Base-by-base conservation (phyloP, 2,888 invertebrate genomes). In the Tromatobia lineatoria region DNA sequence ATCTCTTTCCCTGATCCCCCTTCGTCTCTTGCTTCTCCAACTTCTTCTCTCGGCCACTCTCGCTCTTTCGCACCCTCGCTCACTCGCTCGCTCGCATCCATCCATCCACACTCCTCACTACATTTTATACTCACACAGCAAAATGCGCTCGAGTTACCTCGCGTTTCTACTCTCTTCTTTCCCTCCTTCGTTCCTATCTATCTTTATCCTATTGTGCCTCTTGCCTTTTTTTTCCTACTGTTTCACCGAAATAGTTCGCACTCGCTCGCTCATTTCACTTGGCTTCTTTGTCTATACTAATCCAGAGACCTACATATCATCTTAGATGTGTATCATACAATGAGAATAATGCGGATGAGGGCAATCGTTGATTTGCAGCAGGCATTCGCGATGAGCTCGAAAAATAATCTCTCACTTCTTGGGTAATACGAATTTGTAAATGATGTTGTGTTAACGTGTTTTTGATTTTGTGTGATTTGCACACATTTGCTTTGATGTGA, bases 71-170 rank as follows among this genome's bases (percentile, higher is more conserved):
- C 45, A 18, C 69, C 42, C 29, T 67, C 61, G 61, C 69, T 69
- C 78, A 20, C 66, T 57, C 38, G 64, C 70, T 64, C 76, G 34
- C 69, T 29, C 78, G 34, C 29, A n/a, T n/a, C n/a, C 52, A 64
- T 34, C 61, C 8, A 18, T 11, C 34, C 61, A 18, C 61, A 18
- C 29, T 23, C 23, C 47, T 69, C 23, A n/a, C 54, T 71, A 50
- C 50, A 25, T 25, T 61, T 64, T 50, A 73, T 34, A 18, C 47
- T 54, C 42, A 54, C 71, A 66, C 74, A 34, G 67, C 59, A 79
- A 85, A 85, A 73, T 85, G 81, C 85, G 75, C 81, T 82, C 81
- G 85, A 79, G 81, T 85, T 85, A 85, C 84, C 84, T 69, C 77
- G 73, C 78, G 76, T 71, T 80, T 69, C 42, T 71, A 73, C 69